Base-by-base conservation (phyloP, 2,888 invertebrate genomes). In the Meliscaeva auricollis region DNA sequence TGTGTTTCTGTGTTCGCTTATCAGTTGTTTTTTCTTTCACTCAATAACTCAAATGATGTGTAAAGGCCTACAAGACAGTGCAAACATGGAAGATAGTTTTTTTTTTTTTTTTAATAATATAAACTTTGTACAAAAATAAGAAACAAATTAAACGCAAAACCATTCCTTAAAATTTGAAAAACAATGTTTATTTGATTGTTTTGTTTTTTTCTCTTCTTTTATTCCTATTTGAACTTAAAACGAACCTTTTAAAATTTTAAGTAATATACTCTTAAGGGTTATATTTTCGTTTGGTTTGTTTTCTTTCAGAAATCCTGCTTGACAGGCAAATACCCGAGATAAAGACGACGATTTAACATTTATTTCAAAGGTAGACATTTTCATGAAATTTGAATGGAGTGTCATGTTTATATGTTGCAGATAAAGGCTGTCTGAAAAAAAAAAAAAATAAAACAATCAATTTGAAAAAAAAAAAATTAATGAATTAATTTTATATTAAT, bases 281-380 rank as follows among this genome's bases (percentile, higher is more conserved):
- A 72, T 64, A 60, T 79, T 66, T 68, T 89, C 89, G 76, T 87
- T 78, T 44, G 77, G 41, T 87, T 87, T 87, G 62, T 88, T 84
- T 73, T 89, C 88, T 89, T 89, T 87, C 88, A 89, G 89, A 80
- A 89, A 76, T 64, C 87, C 88, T 87, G 87, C 87, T 87, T 88
- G 87, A 58, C 88, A 88, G 66, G 88, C 88, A 64, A 89, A 88
- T 4, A 88, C 88, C 1, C 88, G 87, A 58, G 80, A 44, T 78
- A 89, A 78, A 9, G 89, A 87, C 8, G 89, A 88, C 15, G 88
- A 88, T 66, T 88, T 85, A 54, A 89, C 87, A 41, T 79, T 87
- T 48, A 89, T 77, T 87, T 87, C 69, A 69, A 89, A 89, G 11
- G 88, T 88, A 32, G 87, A 88, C 85, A 88, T 89, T 38, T 70